phyloP scores from a whole-genome alignment of 2,113 vertebrate genomes.

The Paratilapia polleni region DNA sequence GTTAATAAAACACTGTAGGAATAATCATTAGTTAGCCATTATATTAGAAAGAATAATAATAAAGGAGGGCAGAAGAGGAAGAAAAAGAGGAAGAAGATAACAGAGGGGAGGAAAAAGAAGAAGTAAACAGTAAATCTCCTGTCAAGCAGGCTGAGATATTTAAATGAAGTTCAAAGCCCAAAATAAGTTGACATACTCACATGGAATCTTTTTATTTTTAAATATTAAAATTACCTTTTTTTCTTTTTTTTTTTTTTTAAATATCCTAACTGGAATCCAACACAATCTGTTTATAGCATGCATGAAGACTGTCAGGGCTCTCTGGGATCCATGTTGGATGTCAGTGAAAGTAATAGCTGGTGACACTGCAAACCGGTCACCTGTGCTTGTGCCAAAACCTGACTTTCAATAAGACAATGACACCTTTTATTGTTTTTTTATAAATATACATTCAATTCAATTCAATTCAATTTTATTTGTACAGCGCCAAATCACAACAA shows the following conservation, averaged over 20 bases:
- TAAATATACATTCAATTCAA: no score
- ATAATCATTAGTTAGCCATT: not conserved
- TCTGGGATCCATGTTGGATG: not conserved
- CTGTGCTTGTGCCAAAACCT: not conserved
- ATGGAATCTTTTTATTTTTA: not conserved
- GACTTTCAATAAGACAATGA: not conserved
- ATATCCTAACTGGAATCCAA: not conserved
- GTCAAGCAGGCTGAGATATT: not conserved
- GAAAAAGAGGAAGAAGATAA: not conserved
- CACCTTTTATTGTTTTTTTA: no score
- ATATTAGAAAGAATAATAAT: no score
- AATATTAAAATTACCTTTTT: not conserved
- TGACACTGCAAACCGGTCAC: not conserved
- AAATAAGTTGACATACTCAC: not conserved
- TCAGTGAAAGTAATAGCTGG: not conserved
- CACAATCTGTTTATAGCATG: not conserved
- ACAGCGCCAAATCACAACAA: no score
- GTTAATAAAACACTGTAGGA: not conserved
- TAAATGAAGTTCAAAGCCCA: not conserved
- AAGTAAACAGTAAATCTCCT: not conserved
- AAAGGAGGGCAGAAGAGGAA: not conserved
- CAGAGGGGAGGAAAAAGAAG: conserved; percentile 14
- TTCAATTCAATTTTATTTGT: no score
- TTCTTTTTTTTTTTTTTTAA: not conserved
- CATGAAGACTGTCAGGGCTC: not conserved